Evolutionary conservation across 2,888 invertebrate genomes (phyloP).

Genomic region (Allolobophora icterica): DNA sequence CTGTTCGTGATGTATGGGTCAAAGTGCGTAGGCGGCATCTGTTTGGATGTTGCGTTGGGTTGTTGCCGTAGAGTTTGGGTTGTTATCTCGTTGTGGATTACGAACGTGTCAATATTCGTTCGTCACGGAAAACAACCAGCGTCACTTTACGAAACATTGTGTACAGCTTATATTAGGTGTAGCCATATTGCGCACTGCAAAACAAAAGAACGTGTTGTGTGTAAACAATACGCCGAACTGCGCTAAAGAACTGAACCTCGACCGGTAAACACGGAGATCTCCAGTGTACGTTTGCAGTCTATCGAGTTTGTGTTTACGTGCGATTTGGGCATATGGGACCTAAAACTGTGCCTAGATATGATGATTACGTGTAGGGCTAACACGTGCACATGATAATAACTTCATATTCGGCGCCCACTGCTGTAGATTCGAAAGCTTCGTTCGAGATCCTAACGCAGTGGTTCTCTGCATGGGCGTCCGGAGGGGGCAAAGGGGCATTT

Average conservation of each 20-base stretch:
- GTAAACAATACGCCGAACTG: background rate
- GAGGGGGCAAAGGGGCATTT: no score
- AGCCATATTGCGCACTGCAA: background rate
- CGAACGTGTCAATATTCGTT: background rate
- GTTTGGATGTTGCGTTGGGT: background rate
- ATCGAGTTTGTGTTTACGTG: no score
- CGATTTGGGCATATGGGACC: background rate
- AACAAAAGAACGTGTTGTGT: background rate
- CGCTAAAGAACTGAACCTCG: background rate
- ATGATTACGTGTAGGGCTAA: background rate
- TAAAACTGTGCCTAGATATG: background rate
- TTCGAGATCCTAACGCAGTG: no score
- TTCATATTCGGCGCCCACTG: background rate
- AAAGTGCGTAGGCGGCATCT: background rate
- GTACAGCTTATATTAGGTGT: background rate
- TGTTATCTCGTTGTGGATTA: background rate
- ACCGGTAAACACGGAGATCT: background rate
- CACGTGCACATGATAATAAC: background rate
- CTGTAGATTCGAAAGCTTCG: background rate
- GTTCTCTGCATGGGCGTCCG: no score
- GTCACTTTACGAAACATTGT: background rate
- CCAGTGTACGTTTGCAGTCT: background rate
- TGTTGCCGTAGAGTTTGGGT: background rate
- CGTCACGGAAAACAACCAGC: constrained; percentile 1
- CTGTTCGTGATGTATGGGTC: background rate